A percentile compares a stretch with the other conserved stretches of the same genome.
Evolutionary conservation across 2,888 invertebrate species (phyloP).

Genomic region (Tridacna gigas): DNA sequence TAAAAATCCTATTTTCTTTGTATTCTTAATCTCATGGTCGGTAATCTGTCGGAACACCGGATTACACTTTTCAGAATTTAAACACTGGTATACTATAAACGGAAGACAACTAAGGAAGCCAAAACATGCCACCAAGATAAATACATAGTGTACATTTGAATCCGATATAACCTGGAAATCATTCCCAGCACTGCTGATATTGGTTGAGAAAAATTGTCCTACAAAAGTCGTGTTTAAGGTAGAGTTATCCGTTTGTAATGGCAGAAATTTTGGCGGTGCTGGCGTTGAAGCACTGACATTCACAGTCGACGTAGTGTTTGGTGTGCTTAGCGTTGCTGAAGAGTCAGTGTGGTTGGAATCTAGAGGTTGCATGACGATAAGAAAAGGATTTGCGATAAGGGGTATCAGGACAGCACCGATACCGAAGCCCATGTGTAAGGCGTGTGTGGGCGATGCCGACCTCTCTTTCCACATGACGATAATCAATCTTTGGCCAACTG

Average conservation of each 20-base stretch:
- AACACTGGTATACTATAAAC: slow-evolving; percentile 15
- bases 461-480: slow-evolving; percentile 69
- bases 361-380: slow-evolving; percentile 42
- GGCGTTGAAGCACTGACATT: background rate
- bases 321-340: background rate
- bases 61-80: slow-evolving; percentile 16
- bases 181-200: background rate
- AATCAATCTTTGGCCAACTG: slow-evolving; percentile 69
- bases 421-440: slow-evolving; percentile 73
- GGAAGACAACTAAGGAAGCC: slow-evolving; percentile 5
- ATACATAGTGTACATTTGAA: background rate
- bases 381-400: slow-evolving; percentile 66
- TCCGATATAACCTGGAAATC: slow-evolving; percentile 1
- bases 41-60: slow-evolving; percentile 10
- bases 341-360: background rate
- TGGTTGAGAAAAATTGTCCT: slow-evolving; percentile 10
- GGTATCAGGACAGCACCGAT: slow-evolving; percentile 70
- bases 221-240: background rate
- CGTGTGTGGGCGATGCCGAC: slow-evolving; percentile 69
- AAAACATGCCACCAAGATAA: slow-evolving; percentile 6
- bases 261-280: background rate
- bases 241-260: background rate
- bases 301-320: background rate
- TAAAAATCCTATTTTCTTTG: slow-evolving; percentile 1
- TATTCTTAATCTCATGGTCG: slow-evolving; percentile 7